phyloP scores from a whole-genome alignment of 2,797 vertebrate genomes.

The Apodemus agrarius region DNA sequence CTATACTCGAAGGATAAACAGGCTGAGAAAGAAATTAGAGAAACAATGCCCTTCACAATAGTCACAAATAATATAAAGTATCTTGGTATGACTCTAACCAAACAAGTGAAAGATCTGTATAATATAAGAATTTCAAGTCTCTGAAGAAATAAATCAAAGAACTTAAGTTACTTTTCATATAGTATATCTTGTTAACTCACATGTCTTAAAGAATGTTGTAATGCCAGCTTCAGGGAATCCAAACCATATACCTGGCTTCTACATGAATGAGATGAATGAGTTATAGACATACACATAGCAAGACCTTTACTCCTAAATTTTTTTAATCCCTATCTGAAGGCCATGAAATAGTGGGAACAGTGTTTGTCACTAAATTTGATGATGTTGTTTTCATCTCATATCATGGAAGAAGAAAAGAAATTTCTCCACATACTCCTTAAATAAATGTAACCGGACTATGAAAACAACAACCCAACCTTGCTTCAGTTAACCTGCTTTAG shows the following conservation, averaged over 20 bases:
- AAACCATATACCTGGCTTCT: too few species aligned
- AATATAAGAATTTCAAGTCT: too few species aligned
- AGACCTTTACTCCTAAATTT: neutral
- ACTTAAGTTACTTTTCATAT: neutral
- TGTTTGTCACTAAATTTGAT: neutral
- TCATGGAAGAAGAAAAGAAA: too few species aligned
- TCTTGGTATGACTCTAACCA: too few species aligned
- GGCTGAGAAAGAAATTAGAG: too few species aligned
- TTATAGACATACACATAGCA: neutral
- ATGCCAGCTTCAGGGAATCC: neutral
- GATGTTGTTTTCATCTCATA: neutral
- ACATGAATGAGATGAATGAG: neutral
- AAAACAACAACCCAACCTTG: neutral
- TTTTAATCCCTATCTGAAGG: neutral
- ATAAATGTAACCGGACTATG: neutral
- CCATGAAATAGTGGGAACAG: neutral
- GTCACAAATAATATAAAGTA: too few species aligned
- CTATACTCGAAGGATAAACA: too few species aligned
- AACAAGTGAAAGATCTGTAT: too few species aligned
- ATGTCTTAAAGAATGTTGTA: neutral
- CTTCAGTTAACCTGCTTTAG: neutral
- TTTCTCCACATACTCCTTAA: neutral
- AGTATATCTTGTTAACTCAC: neutral
- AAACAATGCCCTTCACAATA: too few species aligned
- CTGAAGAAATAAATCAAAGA: too few species aligned